Percentiles rank a stretch among this genome's conserved stretches.
These are phyloP conservation scores for Epinotia brunnichana DNA, from an alignment of 2,888 invertebrate species.

Conservation along the genomic window DNA sequence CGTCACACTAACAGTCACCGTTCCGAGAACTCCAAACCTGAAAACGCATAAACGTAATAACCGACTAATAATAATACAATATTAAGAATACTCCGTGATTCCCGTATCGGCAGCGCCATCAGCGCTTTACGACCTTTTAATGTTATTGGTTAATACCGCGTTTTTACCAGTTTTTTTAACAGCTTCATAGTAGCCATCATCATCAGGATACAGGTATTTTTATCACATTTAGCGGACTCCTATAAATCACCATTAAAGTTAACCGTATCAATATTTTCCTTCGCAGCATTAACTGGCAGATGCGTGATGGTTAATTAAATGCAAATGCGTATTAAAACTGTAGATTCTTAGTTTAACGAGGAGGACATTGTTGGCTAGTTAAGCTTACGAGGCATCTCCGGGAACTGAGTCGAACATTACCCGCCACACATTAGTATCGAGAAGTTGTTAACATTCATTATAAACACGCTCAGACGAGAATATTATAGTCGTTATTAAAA, in stretches of 20 bases:
- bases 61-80: conserved; percentile 73
- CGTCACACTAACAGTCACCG: conserved; percentile 64
- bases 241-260: conserved; percentile 36
- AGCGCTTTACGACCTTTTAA: conserved; percentile 72
- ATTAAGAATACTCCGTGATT: conserved; percentile 67
- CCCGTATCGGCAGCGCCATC: conserved; percentile 59
- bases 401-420: conserved; percentile 51
- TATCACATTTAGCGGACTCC: conserved; percentile 29
- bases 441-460: conserved; percentile 54
- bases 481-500: conserved; percentile 45
- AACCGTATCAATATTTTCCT: conserved; percentile 42
- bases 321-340: conserved; percentile 49
- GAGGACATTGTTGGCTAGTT: conserved; percentile 33
- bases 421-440: conserved; percentile 53
- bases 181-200: conserved; percentile 59
- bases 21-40: conserved; percentile 69
- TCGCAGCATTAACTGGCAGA: conserved; percentile 49
- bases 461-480: conserved; percentile 53
- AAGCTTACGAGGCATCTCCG: conserved; percentile 44
- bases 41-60: conserved; percentile 71
- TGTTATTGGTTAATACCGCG: conserved; percentile 70
- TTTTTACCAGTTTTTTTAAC: conserved; percentile 57
- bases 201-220: conserved; percentile 29
- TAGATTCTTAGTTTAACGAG: conserved; percentile 37
- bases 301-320: conserved; percentile 48